Conservation (phyloP, 2,888 invertebrate species). For the Aleiodes testaceus region DNA sequence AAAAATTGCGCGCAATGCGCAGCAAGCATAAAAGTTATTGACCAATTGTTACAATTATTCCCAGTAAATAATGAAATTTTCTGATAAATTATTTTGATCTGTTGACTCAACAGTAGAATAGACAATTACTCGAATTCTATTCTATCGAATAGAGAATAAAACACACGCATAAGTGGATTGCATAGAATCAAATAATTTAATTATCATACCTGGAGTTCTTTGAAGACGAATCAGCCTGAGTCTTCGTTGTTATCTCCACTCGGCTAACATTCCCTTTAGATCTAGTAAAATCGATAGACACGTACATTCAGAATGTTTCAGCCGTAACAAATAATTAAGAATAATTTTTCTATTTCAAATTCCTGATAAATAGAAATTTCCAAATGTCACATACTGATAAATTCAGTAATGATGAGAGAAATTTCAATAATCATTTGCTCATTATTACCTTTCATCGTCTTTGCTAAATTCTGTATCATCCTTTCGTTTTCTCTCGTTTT, state of each 20-base stretch:
- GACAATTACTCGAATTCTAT: neutral
- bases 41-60: slow-evolving; percentile 22
- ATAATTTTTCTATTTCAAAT: neutral
- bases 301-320: slow-evolving; percentile 50
- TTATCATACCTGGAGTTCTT: slow-evolving; percentile 65
- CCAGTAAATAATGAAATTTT: neutral
- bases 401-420: slow-evolving; percentile 7
- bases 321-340: neutral
- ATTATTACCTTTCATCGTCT: slow-evolving; percentile 67
- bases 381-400: neutral
- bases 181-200: slow-evolving; percentile 22
- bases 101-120: slow-evolving; percentile 31
- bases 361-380: neutral
- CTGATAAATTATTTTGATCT: neutral
- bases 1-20: slow-evolving; percentile 51
- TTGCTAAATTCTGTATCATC: slow-evolving; percentile 66
- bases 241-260: slow-evolving; percentile 60
- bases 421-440: slow-evolving; percentile 2
- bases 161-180: slow-evolving; percentile 17
- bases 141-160: slow-evolving; percentile 16
- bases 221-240: slow-evolving; percentile 54
- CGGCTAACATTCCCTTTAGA: slow-evolving; percentile 67
- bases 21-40: slow-evolving; percentile 42
- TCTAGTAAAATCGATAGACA: slow-evolving; percentile 65
- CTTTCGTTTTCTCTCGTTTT: slow-evolving; percentile 65